Percentiles rank a stretch among this genome's conserved stretches.
phyloP scores from a whole-genome alignment of 35 echinoderm and acorn worm genomes.

The Ptychodera flava region DNA sequence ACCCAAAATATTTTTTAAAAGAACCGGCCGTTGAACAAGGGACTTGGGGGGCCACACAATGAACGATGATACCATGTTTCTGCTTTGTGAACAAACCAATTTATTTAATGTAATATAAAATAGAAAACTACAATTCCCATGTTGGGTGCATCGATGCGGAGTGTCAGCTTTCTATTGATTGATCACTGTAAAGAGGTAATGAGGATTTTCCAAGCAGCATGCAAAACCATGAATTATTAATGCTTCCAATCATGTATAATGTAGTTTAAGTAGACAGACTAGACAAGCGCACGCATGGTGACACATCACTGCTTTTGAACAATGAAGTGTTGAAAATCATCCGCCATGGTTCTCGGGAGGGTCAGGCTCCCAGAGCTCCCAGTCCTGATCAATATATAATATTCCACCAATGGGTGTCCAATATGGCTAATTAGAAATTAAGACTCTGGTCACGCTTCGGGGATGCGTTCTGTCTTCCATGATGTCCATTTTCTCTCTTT shows the following conservation, averaged over 20 bases:
- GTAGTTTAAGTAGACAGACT: too few relatives aligned
- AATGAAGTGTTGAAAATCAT: background rate
- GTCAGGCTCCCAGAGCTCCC: background rate
- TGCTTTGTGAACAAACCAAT: background rate
- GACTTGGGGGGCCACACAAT: too few relatives aligned
- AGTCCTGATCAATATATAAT: background rate
- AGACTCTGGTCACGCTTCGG: too few relatives aligned
- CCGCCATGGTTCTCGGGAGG: background rate
- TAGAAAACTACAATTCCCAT: background rate
- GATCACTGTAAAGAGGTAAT: background rate
- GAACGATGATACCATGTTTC: too few relatives aligned
- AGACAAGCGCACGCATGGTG: too few relatives aligned
- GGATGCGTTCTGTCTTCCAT: too few relatives aligned
- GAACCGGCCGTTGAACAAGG: too few relatives aligned
- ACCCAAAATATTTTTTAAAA: too few relatives aligned
- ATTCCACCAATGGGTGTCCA: background rate
- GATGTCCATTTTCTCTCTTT: too few relatives aligned
- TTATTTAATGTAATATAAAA: background rate
- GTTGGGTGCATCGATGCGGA: background rate
- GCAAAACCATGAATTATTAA: background rate
- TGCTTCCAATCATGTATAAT: background rate
- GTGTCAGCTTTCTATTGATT: background rate
- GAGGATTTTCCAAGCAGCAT: background rate
- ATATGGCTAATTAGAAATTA: background rate
- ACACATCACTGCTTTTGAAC: too few relatives aligned